Percentiles rank a stretch among this genome's conserved stretches.
phyloP scores from a whole-genome alignment of 1,140 invertebrate genomes.

The Frieseomelitta varia region DNA sequence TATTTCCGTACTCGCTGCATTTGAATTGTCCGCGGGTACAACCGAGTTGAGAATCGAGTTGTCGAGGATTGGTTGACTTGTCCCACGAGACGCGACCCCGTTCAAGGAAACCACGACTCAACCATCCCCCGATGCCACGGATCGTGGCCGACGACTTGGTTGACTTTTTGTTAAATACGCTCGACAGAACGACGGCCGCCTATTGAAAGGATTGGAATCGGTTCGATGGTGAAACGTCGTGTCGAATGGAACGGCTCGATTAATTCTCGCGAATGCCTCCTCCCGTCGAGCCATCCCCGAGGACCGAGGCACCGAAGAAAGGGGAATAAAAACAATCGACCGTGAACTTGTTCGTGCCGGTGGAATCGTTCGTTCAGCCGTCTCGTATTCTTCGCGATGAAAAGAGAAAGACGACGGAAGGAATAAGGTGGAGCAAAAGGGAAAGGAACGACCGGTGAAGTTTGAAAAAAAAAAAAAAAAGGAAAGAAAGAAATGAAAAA shows the following conservation, averaged over 20 bases:
- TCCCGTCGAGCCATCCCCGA: neutral
- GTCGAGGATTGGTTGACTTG: neutral
- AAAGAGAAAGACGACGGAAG: neutral
- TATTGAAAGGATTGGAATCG: conserved; percentile 17
- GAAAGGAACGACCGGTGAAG: neutral
- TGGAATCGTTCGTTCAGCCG: conserved; percentile 29
- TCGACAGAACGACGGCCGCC: neutral
- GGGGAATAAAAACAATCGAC: conserved; percentile 47
- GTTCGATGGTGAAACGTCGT: conserved; percentile 26
- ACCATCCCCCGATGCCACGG: no score
- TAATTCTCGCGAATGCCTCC: conserved; percentile 44
- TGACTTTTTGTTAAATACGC: conserved; percentile 22
- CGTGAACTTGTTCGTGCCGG: conserved; percentile 42
- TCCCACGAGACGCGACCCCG: neutral
- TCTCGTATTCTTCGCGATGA: neutral
- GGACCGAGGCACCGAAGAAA: neutral
- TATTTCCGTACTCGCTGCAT: neutral
- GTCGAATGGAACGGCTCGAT: conserved; percentile 37
- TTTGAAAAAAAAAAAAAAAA: neutral
- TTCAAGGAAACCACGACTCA: neutral
- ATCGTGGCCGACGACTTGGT: neutral
- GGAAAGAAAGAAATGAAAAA: neutral
- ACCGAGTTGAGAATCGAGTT: neutral
- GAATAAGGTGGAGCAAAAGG: neutral
- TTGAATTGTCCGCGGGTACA: neutral